phyloP scores from a whole-genome alignment of 1,140 invertebrate genomes.

The Microplitis demolitor region DNA sequence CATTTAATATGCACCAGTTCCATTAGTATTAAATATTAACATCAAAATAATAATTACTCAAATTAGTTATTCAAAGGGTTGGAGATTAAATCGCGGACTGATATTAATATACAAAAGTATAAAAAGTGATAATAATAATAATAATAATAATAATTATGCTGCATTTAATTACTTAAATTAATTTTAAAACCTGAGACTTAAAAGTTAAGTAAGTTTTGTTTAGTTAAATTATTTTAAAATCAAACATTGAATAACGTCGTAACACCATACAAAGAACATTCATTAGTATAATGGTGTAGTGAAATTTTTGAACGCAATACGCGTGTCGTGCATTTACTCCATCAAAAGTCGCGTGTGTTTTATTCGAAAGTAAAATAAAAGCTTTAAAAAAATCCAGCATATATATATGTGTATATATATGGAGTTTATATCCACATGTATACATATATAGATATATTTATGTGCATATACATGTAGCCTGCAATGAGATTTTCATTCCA shows the following conservation, averaged over 20 bases:
- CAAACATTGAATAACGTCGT: not conserved
- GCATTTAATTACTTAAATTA: conserved; percentile 8
- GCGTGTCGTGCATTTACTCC: conserved; percentile 3
- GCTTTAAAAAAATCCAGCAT: not conserved
- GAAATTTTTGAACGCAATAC: conserved; percentile 6
- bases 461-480: not conserved
- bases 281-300: conserved; percentile 23
- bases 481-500: not conserved
- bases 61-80: too few relatives aligned
- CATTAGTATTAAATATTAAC: too few relatives aligned
- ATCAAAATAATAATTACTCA: too few relatives aligned
- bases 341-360: conserved; percentile 21
- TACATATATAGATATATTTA: too few relatives aligned
- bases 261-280: conserved; percentile 17
- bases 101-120: too few relatives aligned
- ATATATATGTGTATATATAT: not conserved
- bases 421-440: not conserved
- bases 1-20: too few relatives aligned
- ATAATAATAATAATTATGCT: too few relatives aligned
- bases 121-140: too few relatives aligned
- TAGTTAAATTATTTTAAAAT: not conserved
- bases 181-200: not conserved
- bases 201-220: not conserved
- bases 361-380: conserved; percentile 10
- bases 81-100: too few relatives aligned